These are phyloP conservation scores for Enteromius paludinosus DNA, from an alignment of 2,797 vertebrate species.

Conservation along the genomic window DNA sequence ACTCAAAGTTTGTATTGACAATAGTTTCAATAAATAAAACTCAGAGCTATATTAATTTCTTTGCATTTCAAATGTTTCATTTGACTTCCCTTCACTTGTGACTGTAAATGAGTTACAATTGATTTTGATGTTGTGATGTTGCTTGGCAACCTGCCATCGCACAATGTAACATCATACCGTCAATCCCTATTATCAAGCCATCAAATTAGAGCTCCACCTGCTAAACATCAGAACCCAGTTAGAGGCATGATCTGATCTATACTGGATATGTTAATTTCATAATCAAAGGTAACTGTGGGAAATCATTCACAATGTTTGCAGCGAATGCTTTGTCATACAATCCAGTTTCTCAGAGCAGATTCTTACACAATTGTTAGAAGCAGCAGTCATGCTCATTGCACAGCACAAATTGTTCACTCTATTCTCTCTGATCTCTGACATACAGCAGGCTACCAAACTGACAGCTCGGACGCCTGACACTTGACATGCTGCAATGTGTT, in stretches of 20 bases:
- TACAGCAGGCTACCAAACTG: slow-evolving; percentile 64
- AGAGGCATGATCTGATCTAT: background rate
- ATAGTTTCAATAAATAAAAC: background rate
- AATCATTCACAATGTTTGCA: slow-evolving; percentile 23
- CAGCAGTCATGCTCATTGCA: slow-evolving; percentile 71
- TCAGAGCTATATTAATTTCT: background rate
- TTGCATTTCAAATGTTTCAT: background rate
- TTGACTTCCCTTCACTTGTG: background rate
- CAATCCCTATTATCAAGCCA: background rate
- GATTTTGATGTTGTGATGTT: background rate
- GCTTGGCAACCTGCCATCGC: background rate
- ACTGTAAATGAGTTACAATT: background rate
- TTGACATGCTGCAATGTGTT: slow-evolving; percentile 65
- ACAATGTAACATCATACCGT: background rate
- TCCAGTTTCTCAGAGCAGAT: slow-evolving; percentile 63
- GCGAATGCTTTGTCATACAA: slow-evolving; percentile 31
- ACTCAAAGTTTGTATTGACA: background rate
- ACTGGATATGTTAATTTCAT: background rate
- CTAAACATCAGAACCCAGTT: slow-evolving; percentile 19
- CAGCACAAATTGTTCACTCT: slow-evolving; percentile 72
- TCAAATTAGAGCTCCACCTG: background rate
- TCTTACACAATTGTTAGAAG: slow-evolving; percentile 56
- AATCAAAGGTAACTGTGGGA: slow-evolving; percentile 10
- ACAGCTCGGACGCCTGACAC: slow-evolving; percentile 59
- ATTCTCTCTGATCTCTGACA: slow-evolving; percentile 75